Conservation (phyloP, 2,113 vertebrate species). For the Agapornis roseicollis region DNA sequence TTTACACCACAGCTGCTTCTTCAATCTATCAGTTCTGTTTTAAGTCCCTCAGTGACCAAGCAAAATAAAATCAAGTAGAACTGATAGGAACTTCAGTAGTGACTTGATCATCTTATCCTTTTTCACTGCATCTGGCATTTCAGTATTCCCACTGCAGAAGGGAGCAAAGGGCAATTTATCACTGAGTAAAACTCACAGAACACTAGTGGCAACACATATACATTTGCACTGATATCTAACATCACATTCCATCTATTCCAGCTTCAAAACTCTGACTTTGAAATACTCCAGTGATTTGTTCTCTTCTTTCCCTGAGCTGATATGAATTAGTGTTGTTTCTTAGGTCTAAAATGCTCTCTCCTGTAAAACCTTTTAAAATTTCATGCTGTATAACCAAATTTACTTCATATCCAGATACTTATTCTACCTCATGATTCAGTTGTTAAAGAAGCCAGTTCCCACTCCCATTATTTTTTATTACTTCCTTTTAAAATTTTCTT, state of each 20-base stretch:
- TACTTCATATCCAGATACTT: neutral
- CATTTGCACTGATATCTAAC: slow-evolving; percentile 22
- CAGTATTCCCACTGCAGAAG: neutral
- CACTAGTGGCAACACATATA: neutral
- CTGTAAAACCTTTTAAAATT: neutral
- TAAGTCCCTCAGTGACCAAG: neutral
- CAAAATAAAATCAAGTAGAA: neutral
- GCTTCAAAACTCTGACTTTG: neutral
- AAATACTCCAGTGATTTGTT: neutral
- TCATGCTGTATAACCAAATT: neutral
- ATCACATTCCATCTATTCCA: neutral
- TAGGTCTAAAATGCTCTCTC: neutral
- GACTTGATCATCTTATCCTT: neutral
- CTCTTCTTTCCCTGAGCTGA: neutral
- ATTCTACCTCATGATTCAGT: neutral
- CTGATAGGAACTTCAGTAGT: neutral
- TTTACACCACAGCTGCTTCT: neutral
- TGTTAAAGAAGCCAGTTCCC: neutral
- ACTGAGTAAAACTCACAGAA: neutral
- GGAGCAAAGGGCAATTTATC: neutral
- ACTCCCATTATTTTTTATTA: neutral
- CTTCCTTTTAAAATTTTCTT: neutral
- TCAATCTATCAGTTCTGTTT: neutral
- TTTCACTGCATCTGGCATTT: neutral
- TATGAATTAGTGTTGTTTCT: neutral